Conservation (phyloP, 2,888 invertebrate genomes). For the Parnassius smintheus region DNA sequence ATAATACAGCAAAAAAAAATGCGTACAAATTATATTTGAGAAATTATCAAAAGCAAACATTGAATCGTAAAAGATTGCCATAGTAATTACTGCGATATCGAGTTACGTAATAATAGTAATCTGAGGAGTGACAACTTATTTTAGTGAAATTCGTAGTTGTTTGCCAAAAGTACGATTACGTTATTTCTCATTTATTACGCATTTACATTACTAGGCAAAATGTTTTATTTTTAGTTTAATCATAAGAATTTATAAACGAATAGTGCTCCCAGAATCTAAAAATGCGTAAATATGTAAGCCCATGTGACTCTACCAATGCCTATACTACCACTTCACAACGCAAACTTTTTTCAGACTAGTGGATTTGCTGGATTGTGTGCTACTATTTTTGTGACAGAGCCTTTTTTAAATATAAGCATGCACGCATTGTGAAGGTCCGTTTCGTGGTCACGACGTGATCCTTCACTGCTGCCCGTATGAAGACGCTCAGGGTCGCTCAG, state of each 20-base stretch:
- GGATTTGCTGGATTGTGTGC: constrained; percentile 1
- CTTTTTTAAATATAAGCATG: constrained; percentile 1
- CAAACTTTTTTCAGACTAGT: constrained; percentile 6
- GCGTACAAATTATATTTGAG: no score
- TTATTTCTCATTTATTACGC: neutral
- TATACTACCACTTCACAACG: constrained; percentile 2
- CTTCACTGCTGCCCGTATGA: no score
- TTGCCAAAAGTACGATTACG: constrained; percentile 11
- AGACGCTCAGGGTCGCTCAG: no score
- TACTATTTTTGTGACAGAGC: constrained; percentile 4
- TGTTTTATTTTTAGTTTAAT: no score
- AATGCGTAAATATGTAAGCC: neutral
- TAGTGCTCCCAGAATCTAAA: neutral
- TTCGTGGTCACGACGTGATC: no score
- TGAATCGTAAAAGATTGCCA: neutral
- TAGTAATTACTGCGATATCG: constrained; percentile 13
- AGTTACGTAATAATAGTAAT: constrained; percentile 8
- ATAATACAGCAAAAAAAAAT: no score
- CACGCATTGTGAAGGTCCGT: neutral
- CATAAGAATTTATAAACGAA: neutral
- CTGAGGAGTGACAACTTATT: constrained; percentile 11
- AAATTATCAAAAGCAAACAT: no score
- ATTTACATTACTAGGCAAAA: no score
- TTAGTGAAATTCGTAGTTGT: constrained; percentile 13
- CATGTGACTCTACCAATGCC: neutral